These are phyloP conservation scores for Callocephalon fimbriatum DNA, from an alignment of 2,113 vertebrate species.

Conservation along the genomic window DNA sequence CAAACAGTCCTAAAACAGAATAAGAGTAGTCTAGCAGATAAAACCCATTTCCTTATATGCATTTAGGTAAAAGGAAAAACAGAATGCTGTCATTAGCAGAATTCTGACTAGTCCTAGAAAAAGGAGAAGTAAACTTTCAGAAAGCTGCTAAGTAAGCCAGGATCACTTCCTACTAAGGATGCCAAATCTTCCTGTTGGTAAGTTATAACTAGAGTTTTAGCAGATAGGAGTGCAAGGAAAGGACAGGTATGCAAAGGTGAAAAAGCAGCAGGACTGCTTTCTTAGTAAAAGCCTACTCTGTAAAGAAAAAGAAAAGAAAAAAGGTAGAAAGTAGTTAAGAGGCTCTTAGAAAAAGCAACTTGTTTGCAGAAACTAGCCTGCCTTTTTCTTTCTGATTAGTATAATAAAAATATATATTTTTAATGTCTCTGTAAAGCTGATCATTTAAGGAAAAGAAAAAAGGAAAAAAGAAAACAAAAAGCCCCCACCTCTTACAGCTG, in stretches of 20 bases:
- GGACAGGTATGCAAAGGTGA: not conserved
- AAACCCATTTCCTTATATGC: not conserved
- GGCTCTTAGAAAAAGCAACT: not conserved
- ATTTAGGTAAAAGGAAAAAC: not conserved
- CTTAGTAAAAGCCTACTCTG: not conserved
- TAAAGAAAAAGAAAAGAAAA: not conserved
- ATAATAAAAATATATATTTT: not conserved
- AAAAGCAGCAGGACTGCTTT: not conserved
- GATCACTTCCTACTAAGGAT: not conserved
- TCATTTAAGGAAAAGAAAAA: not conserved
- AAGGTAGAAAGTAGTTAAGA: not conserved
- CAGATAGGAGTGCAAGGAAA: not conserved
- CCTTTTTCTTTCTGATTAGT: not conserved
- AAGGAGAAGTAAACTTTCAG: not conserved
- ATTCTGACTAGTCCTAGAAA: not conserved
- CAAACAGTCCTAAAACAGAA: not conserved
- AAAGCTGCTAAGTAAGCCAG: not conserved
- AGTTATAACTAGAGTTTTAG: not conserved
- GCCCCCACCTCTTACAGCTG: not conserved
- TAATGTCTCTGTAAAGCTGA: not conserved
- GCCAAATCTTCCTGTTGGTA: not conserved
- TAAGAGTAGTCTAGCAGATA: not conserved
- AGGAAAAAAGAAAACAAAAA: not conserved
- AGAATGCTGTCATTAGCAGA: not conserved
- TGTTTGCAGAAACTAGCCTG: not conserved